Evolutionary conservation across 2,888 invertebrate genomes (phyloP).

Genomic region (Apantesis nais): DNA sequence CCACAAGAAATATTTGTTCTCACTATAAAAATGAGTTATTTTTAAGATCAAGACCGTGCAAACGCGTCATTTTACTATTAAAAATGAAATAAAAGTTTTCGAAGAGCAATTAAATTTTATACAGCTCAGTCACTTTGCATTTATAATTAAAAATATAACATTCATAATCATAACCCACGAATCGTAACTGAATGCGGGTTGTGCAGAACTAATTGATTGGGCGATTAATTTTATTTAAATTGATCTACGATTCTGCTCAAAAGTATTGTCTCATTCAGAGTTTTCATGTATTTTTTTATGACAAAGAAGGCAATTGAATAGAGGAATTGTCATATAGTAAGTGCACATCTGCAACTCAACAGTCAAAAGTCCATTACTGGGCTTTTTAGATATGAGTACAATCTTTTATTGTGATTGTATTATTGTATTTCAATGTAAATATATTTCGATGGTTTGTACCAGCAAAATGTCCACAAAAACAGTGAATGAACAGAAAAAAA

Average conservation of each 20-base stretch:
- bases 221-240: slow-evolving; percentile 32
- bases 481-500: neutral
- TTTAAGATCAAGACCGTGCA: slow-evolving; percentile 3
- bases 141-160: slow-evolving; percentile 40
- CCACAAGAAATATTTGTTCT: neutral
- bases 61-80: slow-evolving; percentile 1
- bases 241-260: neutral
- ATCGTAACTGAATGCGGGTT: slow-evolving; percentile 33
- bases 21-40: slow-evolving; percentile 8
- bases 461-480: neutral
- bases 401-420: too few species aligned
- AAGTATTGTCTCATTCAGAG: neutral
- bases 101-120: slow-evolving; percentile 35
- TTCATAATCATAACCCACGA: slow-evolving; percentile 26
- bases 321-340: too few species aligned
- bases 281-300: neutral
- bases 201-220: slow-evolving; percentile 41
- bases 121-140: slow-evolving; percentile 37
- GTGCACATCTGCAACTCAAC: too few species aligned
- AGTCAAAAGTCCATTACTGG: neutral
- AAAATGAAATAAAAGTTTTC: slow-evolving; percentile 26
- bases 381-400: too few species aligned
- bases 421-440: too few species aligned
- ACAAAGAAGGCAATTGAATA: too few species aligned
- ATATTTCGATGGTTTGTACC: neutral